phyloP scores from a whole-genome alignment of 2,888 invertebrate genomes.

The Exephanes ischioxanthus region DNA sequence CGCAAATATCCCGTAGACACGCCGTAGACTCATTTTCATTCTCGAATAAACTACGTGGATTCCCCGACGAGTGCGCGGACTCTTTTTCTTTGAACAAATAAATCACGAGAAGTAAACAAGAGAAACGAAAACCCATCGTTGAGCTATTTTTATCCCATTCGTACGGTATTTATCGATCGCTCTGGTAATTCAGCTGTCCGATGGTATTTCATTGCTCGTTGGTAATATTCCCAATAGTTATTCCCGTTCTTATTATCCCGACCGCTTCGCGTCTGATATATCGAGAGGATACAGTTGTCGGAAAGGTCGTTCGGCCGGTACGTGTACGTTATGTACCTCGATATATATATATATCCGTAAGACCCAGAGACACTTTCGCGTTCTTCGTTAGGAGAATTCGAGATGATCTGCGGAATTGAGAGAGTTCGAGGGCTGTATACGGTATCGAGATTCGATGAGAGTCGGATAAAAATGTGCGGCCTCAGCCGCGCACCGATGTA shows the following conservation, averaged over 20 bases:
- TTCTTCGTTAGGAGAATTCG: conserved; percentile 21
- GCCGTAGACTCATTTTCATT: conserved; percentile 53
- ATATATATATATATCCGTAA: neutral
- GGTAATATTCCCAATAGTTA: neutral
- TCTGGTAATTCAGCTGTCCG: conserved; percentile 42
- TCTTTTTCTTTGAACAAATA: conserved; percentile 24
- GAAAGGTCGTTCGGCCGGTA: neutral
- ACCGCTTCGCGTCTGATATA: neutral
- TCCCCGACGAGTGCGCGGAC: conserved; percentile 2
- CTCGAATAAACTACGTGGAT: conserved; percentile 25
- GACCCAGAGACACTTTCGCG: conserved; percentile 11
- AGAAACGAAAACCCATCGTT: neutral
- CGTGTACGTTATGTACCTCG: neutral
- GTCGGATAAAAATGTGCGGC: conserved; percentile 31
- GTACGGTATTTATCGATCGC: conserved; percentile 2
- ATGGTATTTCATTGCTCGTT: neutral
- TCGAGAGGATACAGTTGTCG: neutral
- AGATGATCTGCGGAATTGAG: conserved; percentile 44
- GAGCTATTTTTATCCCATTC: conserved; percentile 49
- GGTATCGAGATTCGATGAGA: conserved; percentile 56
- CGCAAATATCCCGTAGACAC: conserved; percentile 58
- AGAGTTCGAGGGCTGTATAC: neutral
- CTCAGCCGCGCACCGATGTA: conserved; percentile 5
- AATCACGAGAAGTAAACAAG: neutral
- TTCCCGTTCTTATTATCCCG: conserved; percentile 5